A percentile compares a stretch with the other conserved stretches of the same genome.
phyloP scores from a whole-genome alignment of 2,113 vertebrate species.

The Pteruthius melanotis region DNA sequence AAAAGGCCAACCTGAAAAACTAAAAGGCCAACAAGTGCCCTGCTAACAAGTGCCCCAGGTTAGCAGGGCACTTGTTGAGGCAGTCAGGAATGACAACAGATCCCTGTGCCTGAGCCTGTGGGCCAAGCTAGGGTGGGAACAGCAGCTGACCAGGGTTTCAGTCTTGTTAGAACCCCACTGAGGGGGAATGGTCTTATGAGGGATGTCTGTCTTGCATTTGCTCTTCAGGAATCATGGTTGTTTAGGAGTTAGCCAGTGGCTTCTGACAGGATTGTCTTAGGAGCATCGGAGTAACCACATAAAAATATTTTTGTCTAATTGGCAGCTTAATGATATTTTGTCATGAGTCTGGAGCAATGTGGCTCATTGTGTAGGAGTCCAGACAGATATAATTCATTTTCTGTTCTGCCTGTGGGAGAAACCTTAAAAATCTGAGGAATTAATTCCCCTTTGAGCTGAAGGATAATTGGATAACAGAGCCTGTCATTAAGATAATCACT shows the following conservation, averaged over 20 bases:
- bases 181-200: neutral
- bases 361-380: neutral
- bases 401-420: neutral
- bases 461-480: constrained; percentile 6
- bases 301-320: constrained; percentile 24
- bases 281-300: neutral
- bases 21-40: too few species aligned
- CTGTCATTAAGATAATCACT: neutral
- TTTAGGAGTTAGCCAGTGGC: neutral
- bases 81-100: neutral
- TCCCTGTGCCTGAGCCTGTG: neutral
- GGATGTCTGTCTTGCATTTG: neutral
- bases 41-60: too few species aligned
- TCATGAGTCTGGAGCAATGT: neutral
- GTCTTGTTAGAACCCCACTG: neutral
- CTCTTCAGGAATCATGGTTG: neutral
- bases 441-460: constrained; percentile 14
- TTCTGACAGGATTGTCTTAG: neutral
- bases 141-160: neutral
- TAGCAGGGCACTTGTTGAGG: neutral
- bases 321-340: constrained; percentile 7
- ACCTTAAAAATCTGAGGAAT: constrained; percentile 14
- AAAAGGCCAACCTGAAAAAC: neutral
- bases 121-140: neutral
- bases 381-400: neutral